Conservation (phyloP, 2,888 invertebrate species). For the Dynastes hyllus region DNA sequence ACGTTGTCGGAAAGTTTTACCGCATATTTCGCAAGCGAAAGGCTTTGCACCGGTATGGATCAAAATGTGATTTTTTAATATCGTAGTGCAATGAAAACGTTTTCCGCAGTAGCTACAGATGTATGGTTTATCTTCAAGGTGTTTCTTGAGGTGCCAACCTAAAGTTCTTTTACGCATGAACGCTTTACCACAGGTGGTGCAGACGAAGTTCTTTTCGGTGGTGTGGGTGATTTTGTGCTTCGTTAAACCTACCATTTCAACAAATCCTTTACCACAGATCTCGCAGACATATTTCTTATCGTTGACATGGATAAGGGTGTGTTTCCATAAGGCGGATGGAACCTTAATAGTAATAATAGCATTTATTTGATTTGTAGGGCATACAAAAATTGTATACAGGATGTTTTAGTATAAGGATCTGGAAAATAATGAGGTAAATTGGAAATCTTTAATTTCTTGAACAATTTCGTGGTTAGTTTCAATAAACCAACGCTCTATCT, state of each 20-base stretch:
- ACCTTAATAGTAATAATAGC: background rate
- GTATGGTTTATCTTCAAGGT: slow-evolving; percentile 1
- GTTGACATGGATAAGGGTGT: slow-evolving; percentile 17
- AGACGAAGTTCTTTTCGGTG: slow-evolving; percentile 11
- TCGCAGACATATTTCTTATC: slow-evolving; percentile 30
- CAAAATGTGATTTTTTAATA: slow-evolving; percentile 15
- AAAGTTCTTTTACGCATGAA: background rate
- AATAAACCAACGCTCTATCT: too few relatives aligned
- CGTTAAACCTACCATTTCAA: background rate
- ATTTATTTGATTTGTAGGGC: too few relatives aligned
- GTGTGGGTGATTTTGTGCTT: slow-evolving; percentile 17
- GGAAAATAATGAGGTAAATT: too few relatives aligned
- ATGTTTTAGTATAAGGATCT: too few relatives aligned
- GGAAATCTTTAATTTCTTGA: too few relatives aligned
- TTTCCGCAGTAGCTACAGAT: slow-evolving; percentile 23
- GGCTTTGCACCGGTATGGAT: slow-evolving; percentile 21
- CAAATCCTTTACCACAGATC: slow-evolving; percentile 22
- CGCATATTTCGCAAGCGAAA: slow-evolving; percentile 29
- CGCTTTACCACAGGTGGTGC: slow-evolving; percentile 8
- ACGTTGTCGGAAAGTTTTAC: slow-evolving; percentile 25
- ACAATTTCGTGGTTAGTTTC: too few relatives aligned
- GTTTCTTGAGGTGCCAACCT: slow-evolving; percentile 15
- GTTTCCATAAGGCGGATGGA: background rate
- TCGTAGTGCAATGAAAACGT: background rate
- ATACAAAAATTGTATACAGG: too few relatives aligned